Base-by-base conservation (phyloP, 2,888 invertebrate genomes). In the Platycheirus rosarum region DNA sequence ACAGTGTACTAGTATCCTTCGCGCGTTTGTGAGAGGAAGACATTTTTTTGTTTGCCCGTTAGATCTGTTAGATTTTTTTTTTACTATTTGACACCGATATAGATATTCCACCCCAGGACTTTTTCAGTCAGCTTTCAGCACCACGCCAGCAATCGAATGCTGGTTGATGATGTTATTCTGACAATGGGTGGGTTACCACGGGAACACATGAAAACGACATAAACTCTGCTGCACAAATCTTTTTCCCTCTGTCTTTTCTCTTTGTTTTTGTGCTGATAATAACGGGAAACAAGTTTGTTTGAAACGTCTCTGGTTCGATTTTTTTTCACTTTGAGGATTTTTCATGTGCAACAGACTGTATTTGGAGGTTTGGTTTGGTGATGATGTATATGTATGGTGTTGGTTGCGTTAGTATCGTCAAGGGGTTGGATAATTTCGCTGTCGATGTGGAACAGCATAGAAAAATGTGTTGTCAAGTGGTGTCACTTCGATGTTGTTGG, bases 341-440 rank as follows among this genome's bases (percentile, higher is more conserved):
- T 53, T 37, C n/a, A 20, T 65, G 70, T 77, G 70, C 77, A 77
- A 55, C 77, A 77, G 70, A 70, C 63, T 57, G 57, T 57, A 48
- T n/a, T n/a, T n/a, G n/a, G 42, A 1, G 5, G 7, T 42, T 32
- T n/a, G n/a, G 5, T 1, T 14, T 51, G 57, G 20, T 40, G 26
- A 8, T 14, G 8, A 37, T 48, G 48, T n/a, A n/a, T n/a, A 37
- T 48, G 44, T 14, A 60, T 26, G 44, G 44, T 32, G 26, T 49
- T 26, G 44, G 44, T 32, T 14, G 23, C 26, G 18, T 32, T 2
- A 8, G 29, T 13, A 11, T 14, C 42, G 16, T 32, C 29, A 14
- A 14, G 49, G 40, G 48, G 26, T 18, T 26, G 40, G 37, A 40
- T 40, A 13, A 40, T 60, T 14, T 14, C 32, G 29, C 29, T 60